These are phyloP conservation scores for Ypsolopha scabrella DNA, from an alignment of 2,888 invertebrate genomes.

Conservation along the genomic window DNA sequence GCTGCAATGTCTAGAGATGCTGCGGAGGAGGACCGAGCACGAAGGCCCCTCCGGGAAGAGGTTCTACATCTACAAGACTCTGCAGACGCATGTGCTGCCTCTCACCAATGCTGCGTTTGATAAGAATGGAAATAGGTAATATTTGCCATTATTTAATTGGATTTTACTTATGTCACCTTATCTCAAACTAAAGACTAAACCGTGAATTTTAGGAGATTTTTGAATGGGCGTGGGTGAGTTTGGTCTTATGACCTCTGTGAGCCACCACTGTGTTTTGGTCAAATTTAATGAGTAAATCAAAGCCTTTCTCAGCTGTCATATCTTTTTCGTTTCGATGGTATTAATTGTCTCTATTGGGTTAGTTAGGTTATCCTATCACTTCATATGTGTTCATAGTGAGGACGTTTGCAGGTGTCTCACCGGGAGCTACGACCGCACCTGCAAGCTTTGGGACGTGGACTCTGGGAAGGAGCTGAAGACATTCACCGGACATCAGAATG, in stretches of 20 bases:
- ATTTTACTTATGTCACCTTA: no score
- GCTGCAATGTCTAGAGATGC: slow-evolving; percentile 69
- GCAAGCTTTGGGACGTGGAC: slow-evolving; percentile 83
- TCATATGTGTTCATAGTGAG: neutral
- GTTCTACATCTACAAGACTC: slow-evolving; percentile 75
- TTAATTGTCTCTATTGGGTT: no score
- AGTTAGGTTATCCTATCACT: no score
- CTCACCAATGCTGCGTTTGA: slow-evolving; percentile 80
- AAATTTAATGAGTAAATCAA: no score
- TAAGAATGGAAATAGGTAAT: slow-evolving; percentile 73
- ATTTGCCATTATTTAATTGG: no score
- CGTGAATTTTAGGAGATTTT: no score
- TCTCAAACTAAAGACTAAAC: no score
- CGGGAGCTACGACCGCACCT: slow-evolving; percentile 88
- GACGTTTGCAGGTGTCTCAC: slow-evolving; percentile 74
- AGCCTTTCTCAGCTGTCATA: no score
- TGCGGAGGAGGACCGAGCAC: slow-evolving; percentile 74
- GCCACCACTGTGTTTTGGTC: no score
- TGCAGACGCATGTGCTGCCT: slow-evolving; percentile 77
- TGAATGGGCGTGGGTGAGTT: no score
- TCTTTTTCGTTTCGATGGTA: no score
- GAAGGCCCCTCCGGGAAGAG: slow-evolving; percentile 70
- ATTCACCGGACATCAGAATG: slow-evolving; percentile 82
- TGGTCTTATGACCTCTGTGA: no score
- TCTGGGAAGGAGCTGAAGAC: slow-evolving; percentile 76